Percentiles rank a stretch among this genome's conserved stretches.
These are phyloP conservation scores for Julus scandinavius DNA, from an alignment of 2,888 invertebrate genomes.

Conservation along the genomic window DNA sequence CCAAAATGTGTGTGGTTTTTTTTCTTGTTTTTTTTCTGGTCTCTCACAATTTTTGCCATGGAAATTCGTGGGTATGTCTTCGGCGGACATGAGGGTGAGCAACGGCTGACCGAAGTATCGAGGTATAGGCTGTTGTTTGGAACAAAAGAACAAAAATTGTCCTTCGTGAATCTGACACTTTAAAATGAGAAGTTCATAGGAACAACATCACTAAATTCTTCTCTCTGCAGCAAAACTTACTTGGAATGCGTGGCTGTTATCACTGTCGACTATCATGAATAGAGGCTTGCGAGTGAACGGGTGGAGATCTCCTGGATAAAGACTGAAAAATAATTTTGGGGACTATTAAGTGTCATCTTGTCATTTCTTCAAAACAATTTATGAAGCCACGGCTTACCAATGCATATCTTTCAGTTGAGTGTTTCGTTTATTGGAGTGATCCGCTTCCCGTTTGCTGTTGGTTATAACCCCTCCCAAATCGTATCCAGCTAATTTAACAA, in stretches of 20 bases:
- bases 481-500: constrained; percentile 74
- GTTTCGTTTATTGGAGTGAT: constrained; percentile 66
- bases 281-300: constrained; percentile 92
- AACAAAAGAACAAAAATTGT: not conserved
- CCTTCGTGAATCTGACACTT: constrained; percentile 19
- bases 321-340: constrained; percentile 63
- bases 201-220: not conserved
- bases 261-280: constrained; percentile 93
- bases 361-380: too few species aligned
- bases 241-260: constrained; percentile 89
- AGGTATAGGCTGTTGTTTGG: constrained; percentile 78
- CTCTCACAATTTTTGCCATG: constrained; percentile 72
- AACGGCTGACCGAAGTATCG: constrained; percentile 92
- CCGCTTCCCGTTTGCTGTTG: constrained; percentile 83
- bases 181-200: not conserved
- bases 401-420: constrained; percentile 69
- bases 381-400: constrained; percentile 65
- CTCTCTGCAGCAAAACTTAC: constrained; percentile 52
- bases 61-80: constrained; percentile 85
- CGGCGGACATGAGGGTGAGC: constrained; percentile 92
- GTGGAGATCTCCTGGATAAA: constrained; percentile 93
- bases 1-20: too few species aligned
- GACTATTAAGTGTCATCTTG: too few species aligned
- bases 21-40: not conserved
- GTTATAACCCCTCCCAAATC: constrained; percentile 92